Evolutionary conservation across 1,140 invertebrate species (phyloP), one percentile per base, ranked within the genome.

Genomic region (Drosophila sturtevanti): DNA sequence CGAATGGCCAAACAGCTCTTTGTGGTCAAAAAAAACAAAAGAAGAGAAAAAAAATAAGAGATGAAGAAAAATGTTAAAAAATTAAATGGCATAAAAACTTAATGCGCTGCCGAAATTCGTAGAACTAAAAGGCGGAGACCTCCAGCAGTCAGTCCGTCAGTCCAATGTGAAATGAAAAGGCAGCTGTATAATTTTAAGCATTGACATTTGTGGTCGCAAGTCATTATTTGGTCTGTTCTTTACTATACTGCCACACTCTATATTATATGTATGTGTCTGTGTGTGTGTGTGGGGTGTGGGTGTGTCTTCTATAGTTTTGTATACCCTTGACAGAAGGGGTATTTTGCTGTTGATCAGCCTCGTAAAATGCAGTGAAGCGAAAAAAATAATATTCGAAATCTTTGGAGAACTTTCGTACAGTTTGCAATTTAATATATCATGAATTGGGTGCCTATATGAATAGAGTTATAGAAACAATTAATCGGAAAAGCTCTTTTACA

Each of bases 51-150:
- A 38, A 55, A 24, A 68, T 54, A 54, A 63, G 68, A 86, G 78
- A 75, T 79, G 64, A 77, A 59, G 54, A 63, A 77, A 86, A 86
- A 75, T 82, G 67, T 73, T 68, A 77, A 89, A 87, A 48, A 89
- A 89, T 89, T 89, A 89, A 89, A 89, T 84, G 69, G 84, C 84
- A 89, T 89, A 89, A 89, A 89, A 89, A 89, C 84, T 87, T 80
- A 89, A 89, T 89, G 79, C 70, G 71, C 86, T 79, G 84, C 78
- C 82, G 67, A 81, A 84, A 79, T 89, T 89, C 85, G 62, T 48
- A 63, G 77, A 89, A 80, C 55, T 67, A 61, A 21, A 41, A 34
- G 21, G 70, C 35, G 35, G 58, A 41, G 27, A 51, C 55, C 5
- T 55, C 38, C 64, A 51, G 54, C 52, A 66, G 54, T 59, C 52